A percentile compares a stretch with the other conserved stretches of the same genome.
Conservation (phyloP, 2,797 vertebrate species). For the Clarias pachynema region DNA sequence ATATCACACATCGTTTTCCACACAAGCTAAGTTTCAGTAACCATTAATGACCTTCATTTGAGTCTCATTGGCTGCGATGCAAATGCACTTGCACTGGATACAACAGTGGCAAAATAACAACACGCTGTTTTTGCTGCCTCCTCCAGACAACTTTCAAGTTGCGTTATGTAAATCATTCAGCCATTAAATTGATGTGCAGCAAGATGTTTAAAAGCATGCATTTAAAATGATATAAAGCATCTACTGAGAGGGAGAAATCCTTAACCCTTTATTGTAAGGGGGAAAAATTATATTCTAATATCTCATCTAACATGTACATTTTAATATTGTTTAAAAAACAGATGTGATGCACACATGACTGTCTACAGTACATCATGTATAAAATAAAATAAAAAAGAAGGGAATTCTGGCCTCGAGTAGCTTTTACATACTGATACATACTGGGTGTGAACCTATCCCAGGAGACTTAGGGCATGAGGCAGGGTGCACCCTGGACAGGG, state of each 20-base stretch:
- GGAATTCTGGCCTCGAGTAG: too few species aligned
- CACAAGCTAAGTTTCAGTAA: constrained; percentile 48
- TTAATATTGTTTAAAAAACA: neutral
- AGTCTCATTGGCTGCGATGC: constrained; percentile 38
- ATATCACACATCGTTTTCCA: constrained; percentile 55
- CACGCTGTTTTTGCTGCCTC: constrained; percentile 25
- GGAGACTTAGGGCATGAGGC: too few species aligned
- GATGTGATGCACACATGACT: too few species aligned
- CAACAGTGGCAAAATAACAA: constrained; percentile 22
- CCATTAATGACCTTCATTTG: constrained; percentile 59
- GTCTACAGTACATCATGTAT: neutral
- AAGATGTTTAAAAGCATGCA: constrained; percentile 43
- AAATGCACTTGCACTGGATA: constrained; percentile 15
- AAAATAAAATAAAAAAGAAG: neutral
- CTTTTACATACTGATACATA: too few species aligned
- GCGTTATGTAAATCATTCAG: constrained; percentile 44
- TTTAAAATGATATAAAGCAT: constrained; percentile 45
- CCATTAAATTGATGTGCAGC: constrained; percentile 50
- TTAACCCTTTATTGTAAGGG: constrained; percentile 20
- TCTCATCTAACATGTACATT: neutral
- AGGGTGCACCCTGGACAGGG: too few species aligned
- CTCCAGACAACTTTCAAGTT: constrained; percentile 33
- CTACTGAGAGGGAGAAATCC: neutral
- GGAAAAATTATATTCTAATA: neutral
- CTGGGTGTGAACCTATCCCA: too few species aligned